Evolutionary conservation across 2,797 vertebrate species (phyloP).

Genomic region (Cossypha dichroa): DNA sequence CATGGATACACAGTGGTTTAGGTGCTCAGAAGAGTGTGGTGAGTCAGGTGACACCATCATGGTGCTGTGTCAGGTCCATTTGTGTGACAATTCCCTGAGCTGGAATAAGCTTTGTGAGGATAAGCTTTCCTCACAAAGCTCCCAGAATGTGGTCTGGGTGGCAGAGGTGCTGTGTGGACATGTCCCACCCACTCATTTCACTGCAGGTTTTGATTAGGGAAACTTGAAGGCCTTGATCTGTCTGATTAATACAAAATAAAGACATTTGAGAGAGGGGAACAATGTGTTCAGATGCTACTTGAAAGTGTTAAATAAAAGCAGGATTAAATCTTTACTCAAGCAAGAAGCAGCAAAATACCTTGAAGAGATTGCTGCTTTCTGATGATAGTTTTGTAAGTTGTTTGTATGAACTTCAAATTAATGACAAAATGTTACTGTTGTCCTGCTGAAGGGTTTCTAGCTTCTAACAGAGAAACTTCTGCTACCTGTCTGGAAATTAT

Average conservation of each 20-base stretch:
- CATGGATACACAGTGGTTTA: background rate
- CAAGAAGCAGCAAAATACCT: background rate
- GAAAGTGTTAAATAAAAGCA: background rate
- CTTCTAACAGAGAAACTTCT: background rate
- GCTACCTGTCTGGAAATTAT: background rate
- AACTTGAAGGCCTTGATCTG: background rate
- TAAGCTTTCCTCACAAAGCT: background rate
- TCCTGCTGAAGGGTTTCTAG: background rate
- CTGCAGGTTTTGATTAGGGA: background rate
- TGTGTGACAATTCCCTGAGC: background rate
- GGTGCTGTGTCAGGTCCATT: background rate
- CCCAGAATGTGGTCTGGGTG: background rate
- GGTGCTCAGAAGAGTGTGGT: background rate
- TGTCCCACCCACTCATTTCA: background rate
- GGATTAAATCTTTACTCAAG: background rate
- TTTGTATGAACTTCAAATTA: background rate
- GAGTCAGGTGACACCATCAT: background rate
- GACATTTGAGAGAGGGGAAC: background rate
- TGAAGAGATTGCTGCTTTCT: background rate
- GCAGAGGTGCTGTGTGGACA: background rate
- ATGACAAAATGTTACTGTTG: background rate
- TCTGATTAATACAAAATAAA: background rate
- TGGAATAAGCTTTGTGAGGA: background rate
- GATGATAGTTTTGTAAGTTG: background rate
- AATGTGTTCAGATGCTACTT: background rate